Percentiles rank a stretch among this genome's conserved stretches.
Conservation (phyloP, 2,797 vertebrate species). For the Sebastes melanostomus region DNA sequence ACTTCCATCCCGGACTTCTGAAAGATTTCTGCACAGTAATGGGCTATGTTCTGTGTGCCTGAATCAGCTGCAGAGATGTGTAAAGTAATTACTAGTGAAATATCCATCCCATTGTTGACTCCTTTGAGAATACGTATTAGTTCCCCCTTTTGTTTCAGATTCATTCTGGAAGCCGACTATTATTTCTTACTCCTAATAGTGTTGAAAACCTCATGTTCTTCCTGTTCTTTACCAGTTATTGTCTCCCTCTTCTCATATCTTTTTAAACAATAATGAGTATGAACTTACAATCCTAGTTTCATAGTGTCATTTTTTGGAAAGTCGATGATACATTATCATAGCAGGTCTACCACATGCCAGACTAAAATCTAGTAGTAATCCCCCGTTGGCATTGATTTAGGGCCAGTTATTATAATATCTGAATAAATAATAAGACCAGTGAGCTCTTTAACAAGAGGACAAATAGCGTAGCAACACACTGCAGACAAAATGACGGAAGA, state of each 20-base stretch:
- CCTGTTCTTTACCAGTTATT: slow-evolving; percentile 17
- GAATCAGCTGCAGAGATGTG: slow-evolving; percentile 54
- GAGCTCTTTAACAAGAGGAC: slow-evolving; percentile 3
- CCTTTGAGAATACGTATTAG: slow-evolving; percentile 59
- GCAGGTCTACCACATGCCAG: neutral
- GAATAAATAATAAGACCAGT: slow-evolving; percentile 8
- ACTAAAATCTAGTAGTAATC: neutral
- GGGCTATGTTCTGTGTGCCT: slow-evolving; percentile 45
- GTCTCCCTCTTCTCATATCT: neutral
- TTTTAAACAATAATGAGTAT: slow-evolving; percentile 11
- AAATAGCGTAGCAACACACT: neutral
- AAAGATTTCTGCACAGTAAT: slow-evolving; percentile 57
- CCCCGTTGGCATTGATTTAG: neutral
- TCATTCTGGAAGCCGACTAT: slow-evolving; percentile 39
- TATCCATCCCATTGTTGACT: slow-evolving; percentile 58
- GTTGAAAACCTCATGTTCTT: slow-evolving; percentile 31
- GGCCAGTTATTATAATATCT: neutral
- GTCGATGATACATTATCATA: neutral
- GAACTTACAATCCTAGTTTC: neutral
- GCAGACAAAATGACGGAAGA: neutral
- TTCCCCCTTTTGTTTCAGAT: slow-evolving; percentile 52
- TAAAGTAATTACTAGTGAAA: slow-evolving; percentile 64
- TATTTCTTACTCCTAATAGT: slow-evolving; percentile 42
- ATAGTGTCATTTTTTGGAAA: neutral
- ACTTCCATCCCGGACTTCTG: slow-evolving; percentile 52